These are phyloP conservation scores for Deroptyus accipitrinus DNA, from an alignment of 2,113 vertebrate species.

Conservation along the genomic window DNA sequence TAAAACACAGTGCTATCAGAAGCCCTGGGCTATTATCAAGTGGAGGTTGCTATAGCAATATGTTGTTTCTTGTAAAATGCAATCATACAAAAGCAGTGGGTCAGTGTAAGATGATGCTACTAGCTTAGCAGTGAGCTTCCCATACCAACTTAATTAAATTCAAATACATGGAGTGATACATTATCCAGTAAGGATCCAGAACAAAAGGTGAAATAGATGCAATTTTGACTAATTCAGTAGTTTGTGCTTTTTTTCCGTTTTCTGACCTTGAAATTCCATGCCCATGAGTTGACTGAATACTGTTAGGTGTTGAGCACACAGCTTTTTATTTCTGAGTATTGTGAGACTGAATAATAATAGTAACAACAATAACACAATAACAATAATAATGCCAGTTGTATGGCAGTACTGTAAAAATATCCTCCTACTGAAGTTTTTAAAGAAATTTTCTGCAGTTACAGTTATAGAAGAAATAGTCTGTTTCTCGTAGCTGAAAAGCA, in stretches of 20 bases:
- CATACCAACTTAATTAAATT: constrained; percentile 57
- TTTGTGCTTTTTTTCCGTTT: background rate
- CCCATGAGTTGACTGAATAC: background rate
- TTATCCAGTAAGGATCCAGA: background rate
- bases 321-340: background rate
- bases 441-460: background rate
- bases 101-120: constrained; percentile 41
- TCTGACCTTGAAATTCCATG: background rate
- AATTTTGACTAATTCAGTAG: background rate
- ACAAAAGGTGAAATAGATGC: background rate
- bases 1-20: background rate
- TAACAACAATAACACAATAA: background rate
- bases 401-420: background rate
- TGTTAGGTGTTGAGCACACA: background rate
- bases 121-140: constrained; percentile 25
- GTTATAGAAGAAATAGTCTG: background rate
- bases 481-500: background rate
- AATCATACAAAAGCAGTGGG: background rate
- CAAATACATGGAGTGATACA: background rate
- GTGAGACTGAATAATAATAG: background rate
- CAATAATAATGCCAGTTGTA: background rate
- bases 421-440: background rate
- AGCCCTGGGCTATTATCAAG: background rate
- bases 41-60: constrained; percentile 44
- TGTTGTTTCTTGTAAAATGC: constrained; percentile 12